These are phyloP conservation scores for Rhinogobius similis DNA, from an alignment of 2,113 vertebrate genomes.

Conservation along the genomic window DNA sequence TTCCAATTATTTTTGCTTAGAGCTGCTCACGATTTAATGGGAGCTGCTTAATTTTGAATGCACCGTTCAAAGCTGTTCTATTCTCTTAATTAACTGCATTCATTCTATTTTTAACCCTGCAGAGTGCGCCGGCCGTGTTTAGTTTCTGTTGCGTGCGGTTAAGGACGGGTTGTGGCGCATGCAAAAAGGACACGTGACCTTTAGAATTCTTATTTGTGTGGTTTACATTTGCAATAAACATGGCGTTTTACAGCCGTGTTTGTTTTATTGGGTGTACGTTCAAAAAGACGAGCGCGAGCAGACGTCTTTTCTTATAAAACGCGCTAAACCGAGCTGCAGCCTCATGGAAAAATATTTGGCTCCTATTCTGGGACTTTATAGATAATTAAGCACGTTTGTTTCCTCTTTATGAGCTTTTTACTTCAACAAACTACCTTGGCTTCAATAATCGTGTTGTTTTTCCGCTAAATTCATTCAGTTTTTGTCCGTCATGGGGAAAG, in stretches of 20 bases:
- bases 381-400: background rate
- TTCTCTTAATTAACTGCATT: background rate
- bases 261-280: slow-evolving; percentile 9
- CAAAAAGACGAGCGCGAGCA: slow-evolving; percentile 16
- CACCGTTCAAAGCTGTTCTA: background rate
- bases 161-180: background rate
- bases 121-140: background rate
- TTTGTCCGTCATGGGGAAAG: background rate
- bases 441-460: background rate
- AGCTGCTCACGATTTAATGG: background rate
- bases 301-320: slow-evolving; percentile 17
- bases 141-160: background rate
- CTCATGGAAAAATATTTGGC: slow-evolving; percentile 12
- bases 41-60: background rate
- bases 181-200: background rate
- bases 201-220: slow-evolving; percentile 3
- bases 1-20: background rate
- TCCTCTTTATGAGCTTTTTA: slow-evolving; percentile 10
- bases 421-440: slow-evolving; percentile 7
- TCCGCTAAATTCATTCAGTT: background rate
- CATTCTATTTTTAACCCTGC: background rate
- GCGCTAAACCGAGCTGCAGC: background rate
- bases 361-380: slow-evolving; percentile 2
- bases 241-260: background rate
- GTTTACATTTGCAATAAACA: background rate